Conservation (phyloP, 1,140 invertebrate genomes). For the Drosophila bipectinata region DNA sequence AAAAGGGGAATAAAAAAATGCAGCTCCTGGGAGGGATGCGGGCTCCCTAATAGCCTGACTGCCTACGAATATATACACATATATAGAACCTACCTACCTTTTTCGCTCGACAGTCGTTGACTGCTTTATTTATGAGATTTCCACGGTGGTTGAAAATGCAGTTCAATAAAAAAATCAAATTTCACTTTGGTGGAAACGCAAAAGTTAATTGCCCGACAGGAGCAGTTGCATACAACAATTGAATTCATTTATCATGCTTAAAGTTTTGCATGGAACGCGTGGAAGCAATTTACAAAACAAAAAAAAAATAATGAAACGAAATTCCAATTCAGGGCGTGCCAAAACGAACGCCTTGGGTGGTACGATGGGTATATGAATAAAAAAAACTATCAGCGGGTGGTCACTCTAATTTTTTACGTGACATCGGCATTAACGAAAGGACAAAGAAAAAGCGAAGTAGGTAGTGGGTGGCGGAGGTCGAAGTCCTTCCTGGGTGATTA, state of each 20-base stretch:
- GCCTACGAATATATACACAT: conserved; percentile 13
- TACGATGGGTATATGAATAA: conserved; percentile 3
- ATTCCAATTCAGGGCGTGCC: conserved; percentile 61
- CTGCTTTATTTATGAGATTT: conserved; percentile 67
- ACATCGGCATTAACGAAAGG: conserved; percentile 55
- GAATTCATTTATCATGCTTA: conserved; percentile 77
- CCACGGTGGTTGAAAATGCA: conserved; percentile 68
- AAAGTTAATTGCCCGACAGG: conserved; percentile 69
- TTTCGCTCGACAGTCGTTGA: conserved; percentile 16
- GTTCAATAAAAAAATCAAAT: conserved; percentile 65
- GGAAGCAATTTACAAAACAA: conserved; percentile 66
- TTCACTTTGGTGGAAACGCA: conserved; percentile 51
- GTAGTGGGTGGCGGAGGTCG: conserved; percentile 1
- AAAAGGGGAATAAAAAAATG: conserved; percentile 44
- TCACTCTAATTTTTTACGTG: conserved; percentile 80
- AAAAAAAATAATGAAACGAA: conserved; percentile 56
- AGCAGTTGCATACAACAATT: conserved; percentile 33
- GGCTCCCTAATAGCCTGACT: conserved; percentile 30
- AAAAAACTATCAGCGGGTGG: conserved; percentile 63
- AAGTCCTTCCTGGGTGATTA: conserved; percentile 24
- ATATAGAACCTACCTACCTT: conserved; percentile 21
- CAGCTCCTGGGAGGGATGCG: conserved; percentile 65
- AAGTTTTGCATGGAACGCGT: conserved; percentile 74
- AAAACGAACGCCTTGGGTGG: conserved; percentile 70
- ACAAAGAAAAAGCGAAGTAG: conserved; percentile 26